Evolutionary conservation across 2,797 vertebrate genomes (phyloP).

Genomic region (Alosa sapidissima): DNA sequence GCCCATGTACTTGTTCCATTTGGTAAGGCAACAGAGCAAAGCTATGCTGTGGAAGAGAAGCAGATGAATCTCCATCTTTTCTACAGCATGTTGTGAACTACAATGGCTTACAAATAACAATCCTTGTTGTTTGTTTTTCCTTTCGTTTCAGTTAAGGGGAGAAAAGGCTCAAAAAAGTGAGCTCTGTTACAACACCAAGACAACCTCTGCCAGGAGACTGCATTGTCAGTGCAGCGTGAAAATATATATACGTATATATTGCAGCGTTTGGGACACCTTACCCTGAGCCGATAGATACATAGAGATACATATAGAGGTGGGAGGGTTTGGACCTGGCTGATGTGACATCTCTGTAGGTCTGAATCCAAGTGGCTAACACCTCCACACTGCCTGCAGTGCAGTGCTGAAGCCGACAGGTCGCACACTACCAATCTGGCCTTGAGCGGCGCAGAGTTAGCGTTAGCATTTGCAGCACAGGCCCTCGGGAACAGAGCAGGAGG

Average conservation of each 20-base stretch:
- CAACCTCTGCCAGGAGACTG: neutral
- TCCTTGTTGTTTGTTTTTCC: neutral
- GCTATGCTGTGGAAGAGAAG: neutral
- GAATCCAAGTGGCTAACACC: neutral
- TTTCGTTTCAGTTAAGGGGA: neutral
- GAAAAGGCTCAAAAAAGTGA: neutral
- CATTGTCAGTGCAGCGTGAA: constrained; percentile 41
- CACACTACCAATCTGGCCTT: neutral
- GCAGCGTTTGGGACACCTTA: constrained; percentile 56
- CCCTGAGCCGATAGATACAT: constrained; percentile 36
- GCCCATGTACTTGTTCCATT: constrained; percentile 6
- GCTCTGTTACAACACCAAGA: constrained; percentile 12
- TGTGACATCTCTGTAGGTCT: neutral
- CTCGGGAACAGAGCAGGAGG: neutral
- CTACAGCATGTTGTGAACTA: neutral
- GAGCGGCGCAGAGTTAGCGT: neutral
- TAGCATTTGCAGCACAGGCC: neutral
- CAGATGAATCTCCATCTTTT: constrained; percentile 9
- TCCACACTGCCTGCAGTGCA: constrained; percentile 22
- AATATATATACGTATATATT: constrained; percentile 24
- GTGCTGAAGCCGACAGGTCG: neutral
- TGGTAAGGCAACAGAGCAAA: constrained; percentile 22
- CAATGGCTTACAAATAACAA: constrained; percentile 19
- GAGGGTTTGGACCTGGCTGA: constrained; percentile 40
- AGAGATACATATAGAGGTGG: neutral